Base-by-base conservation (phyloP, 2,888 invertebrate genomes). In the Mermis nigrescens region DNA sequence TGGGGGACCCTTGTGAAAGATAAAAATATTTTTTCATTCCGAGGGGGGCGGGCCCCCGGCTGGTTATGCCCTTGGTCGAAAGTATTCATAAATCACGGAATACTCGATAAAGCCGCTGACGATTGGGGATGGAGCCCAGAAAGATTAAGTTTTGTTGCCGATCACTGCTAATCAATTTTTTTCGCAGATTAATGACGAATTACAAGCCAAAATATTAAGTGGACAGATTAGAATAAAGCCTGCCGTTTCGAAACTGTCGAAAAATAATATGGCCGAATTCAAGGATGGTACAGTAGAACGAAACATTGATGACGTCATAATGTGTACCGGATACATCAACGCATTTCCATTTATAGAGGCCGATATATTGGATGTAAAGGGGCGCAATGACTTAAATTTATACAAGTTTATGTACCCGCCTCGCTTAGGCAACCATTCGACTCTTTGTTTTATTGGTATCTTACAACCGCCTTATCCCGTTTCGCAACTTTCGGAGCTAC, bases 391-490 rank as follows among this genome's bases (percentile, higher is more conserved):
- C 15, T 7, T 48, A 24, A 22, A 7, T 15, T 66, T 76, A 31
- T 76, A 74, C 69, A 73, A 75, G 64, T 75, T 69, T 61, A 70
- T 75, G 59, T 75, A 74, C 62, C 75, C 75, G 0, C 70, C 72
- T n/a, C 57, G 63, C 24, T 61, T 63, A 54, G n/a, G n/a, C n/a
- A 72, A 72, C 46, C 69, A 69, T 2, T 3, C 7, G 15, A 48
- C 56, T 45, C 56, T 57, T 7, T 27, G 28, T 4, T 63, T 72
- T 7, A 66, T 73, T 45, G 73, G 76, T 0, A 65, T 76, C n/a
- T 71, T 76, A 31, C 76, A 76, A 60, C 72, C 75, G 2, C 72
- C 75, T 52, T 76, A 76, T 0, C 71, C 75, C 15, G 72, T 76
- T 12, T 72, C 74, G 65, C 76, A 75, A 1, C 73, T 76, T 32